Evolutionary conservation across 2,113 vertebrate genomes (phyloP).

Genomic region (Balaeniceps rex): DNA sequence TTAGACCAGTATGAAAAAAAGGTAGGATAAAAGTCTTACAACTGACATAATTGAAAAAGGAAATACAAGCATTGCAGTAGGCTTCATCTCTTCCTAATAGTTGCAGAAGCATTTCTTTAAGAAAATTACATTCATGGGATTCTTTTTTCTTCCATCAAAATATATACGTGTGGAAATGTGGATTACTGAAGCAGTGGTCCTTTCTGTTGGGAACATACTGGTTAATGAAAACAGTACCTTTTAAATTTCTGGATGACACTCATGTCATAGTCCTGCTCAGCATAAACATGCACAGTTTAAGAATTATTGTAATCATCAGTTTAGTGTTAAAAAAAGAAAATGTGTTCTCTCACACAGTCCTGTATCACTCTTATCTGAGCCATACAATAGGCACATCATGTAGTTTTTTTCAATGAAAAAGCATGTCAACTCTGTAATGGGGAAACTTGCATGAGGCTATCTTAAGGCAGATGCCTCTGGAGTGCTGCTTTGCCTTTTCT

Average conservation of each 20-base stretch:
- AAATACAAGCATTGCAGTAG: background rate
- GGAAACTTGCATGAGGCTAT: background rate
- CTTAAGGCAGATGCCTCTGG: background rate
- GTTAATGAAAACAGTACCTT: background rate
- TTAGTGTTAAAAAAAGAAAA: background rate
- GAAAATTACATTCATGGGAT: background rate
- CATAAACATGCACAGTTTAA: background rate
- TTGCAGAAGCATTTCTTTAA: background rate
- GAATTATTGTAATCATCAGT: background rate
- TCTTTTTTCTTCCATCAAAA: background rate
- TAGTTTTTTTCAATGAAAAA: background rate
- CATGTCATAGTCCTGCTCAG: background rate
- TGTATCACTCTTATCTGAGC: background rate
- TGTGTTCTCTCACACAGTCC: background rate
- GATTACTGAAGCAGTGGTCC: background rate
- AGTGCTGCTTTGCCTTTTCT: slow-evolving; percentile 24
- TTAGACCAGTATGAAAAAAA: background rate
- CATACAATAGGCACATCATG: background rate
- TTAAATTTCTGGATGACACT: background rate
- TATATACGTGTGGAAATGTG: background rate
- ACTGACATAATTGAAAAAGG: background rate
- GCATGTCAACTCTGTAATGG: background rate
- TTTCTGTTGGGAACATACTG: background rate
- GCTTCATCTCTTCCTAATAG: background rate
- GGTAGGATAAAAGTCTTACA: background rate